Base-by-base conservation (phyloP, 2,113 vertebrate species). In the Cairina moschata region DNA sequence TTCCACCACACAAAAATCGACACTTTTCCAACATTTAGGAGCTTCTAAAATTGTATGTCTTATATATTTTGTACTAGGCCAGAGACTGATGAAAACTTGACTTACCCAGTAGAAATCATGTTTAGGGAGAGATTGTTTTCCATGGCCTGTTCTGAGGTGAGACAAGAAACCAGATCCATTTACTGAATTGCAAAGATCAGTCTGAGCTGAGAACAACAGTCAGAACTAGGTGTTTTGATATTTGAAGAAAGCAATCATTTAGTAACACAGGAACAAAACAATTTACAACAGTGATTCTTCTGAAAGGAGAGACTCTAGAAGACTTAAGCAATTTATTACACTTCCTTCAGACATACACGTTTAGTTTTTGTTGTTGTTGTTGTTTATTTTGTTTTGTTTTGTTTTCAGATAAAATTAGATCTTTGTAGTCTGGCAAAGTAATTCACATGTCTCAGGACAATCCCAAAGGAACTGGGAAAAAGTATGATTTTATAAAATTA, bases 1-100 rank as follows among this genome's bases (percentile, higher is more conserved):
- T 36, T 21, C 28, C 52, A 56, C 2, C 3, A 36, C 1, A 5
- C 40, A 58, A 44, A 54, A 0, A 1, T 0, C 12, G 23, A 5
- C 0, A 0, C 26, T 48, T 58, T 58, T 46, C 25, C 56, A 84
- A 42, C 58, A 76, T 38, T 6, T 11, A 54, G 22, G 14, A 63
- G 7, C 42, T 80, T 87, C 92, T 92, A 62, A 84, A 81, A 65
- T 59, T 28, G 3, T 44, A 11, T 13, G 7, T 44, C 14, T 21
- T 44, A 3, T 28, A 28, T 32, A 20, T 73, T 87, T 34, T 55
- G 8, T 48, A 68, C 14, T 28, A 77, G 48, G 28, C 10, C 34
- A 46, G 25, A 31, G 12, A n/a, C 17, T 38, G 38, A 68, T 25
- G 54, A 81, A 72, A 94, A 71, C 25, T 40, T 73, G 17, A 36